Base-by-base conservation (phyloP, 2,888 invertebrate genomes). In the Eupithecia abbreviata region DNA sequence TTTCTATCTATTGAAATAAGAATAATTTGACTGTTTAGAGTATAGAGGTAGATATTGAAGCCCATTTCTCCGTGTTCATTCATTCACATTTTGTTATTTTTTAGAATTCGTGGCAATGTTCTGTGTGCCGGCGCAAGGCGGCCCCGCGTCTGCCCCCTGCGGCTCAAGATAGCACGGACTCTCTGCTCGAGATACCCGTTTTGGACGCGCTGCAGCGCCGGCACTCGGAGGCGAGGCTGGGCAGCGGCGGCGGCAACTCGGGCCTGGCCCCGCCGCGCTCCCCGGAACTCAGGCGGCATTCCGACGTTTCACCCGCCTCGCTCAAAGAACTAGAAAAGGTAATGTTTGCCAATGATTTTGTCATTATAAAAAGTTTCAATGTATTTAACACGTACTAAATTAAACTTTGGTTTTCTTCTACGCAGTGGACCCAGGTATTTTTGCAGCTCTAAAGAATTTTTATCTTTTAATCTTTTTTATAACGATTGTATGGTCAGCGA, bases 271-370 rank as follows among this genome's bases (percentile, higher is more conserved):
- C 98, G 13, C 98, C 98, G 0, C 96, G 98, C 77, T 98, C 97
- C 79, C 98, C 98, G 0, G 98, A 98, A 87, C 92, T 98, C 10
- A 95, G 98, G 41, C 93, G 98, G 58, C 98, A 98, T 88, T 98
- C 98, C 2, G 98, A 98, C 88, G 98, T 98, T 3, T 98, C 98
- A 13, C 98, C 98, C 15, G 98, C 98, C 3, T 98, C 98, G 62
- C 94, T 98, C 70, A 98, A 98, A 88, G 98, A 98, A 90, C 95
- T 98, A n/a, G 98, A 98, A 93, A 97, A 98, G 96, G 98, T 98
- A 96, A 94, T 92, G 88, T 88, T 77, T 75, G 70, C 69, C 6
- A 69, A 12, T 13, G 12, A 47, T 18, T 12, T 58, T n/a, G 30
- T 55, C 73, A 43, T 10, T 72, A 72, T 74, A 18, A n/a, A 2